Conservation (phyloP, 2,797 vertebrate species). For the Lacerta viridis region DNA sequence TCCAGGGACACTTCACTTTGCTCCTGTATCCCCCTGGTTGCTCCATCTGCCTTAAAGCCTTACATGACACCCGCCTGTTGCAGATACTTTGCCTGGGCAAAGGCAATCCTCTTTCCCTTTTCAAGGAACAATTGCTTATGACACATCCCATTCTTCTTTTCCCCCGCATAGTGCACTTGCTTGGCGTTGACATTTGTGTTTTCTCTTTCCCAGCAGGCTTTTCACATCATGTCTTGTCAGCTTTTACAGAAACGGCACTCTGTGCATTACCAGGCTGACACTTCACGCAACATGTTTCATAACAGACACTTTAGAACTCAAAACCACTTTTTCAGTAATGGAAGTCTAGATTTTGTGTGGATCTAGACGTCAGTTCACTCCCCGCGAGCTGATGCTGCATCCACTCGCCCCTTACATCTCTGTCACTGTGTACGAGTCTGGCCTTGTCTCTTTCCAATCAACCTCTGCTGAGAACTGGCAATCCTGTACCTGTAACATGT, state of each 20-base stretch:
- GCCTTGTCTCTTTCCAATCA: neutral
- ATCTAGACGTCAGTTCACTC: neutral
- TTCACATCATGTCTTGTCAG: constrained; percentile 28
- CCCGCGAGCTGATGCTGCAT: too few species aligned
- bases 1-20: neutral
- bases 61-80: constrained; percentile 1
- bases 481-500: neutral
- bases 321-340: constrained; percentile 1
- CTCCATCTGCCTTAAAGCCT: neutral
- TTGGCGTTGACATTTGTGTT: constrained; percentile 19
- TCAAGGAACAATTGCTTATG: neutral
- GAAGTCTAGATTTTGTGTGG: neutral
- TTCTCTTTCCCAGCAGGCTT: constrained; percentile 19
- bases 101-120: constrained; percentile 7
- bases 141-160: constrained; percentile 11
- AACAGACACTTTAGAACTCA: constrained; percentile 4
- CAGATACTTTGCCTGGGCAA: neutral
- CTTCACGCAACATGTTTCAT: constrained; percentile 15
- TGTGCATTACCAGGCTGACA: neutral
- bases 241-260: constrained; percentile 16
- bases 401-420: neutral
- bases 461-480: neutral
- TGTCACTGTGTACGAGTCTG: neutral
- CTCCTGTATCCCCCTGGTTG: neutral
- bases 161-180: constrained; percentile 3